Percentiles rank a stretch among this genome's conserved stretches.
Conservation (phyloP, 2,113 vertebrate genomes). For the Thomomys bottae region DNA sequence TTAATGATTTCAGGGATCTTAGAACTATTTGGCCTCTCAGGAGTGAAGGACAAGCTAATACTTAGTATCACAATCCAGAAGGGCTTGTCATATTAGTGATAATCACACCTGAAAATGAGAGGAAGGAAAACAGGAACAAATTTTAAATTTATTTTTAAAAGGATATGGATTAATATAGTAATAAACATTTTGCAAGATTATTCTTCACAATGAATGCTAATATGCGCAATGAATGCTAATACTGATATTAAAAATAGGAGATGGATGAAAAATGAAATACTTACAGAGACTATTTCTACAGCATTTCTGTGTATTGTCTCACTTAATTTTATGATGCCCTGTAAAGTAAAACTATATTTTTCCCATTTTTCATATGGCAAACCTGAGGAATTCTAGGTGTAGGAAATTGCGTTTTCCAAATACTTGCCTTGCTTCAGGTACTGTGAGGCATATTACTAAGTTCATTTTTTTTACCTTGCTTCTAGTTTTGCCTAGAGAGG, state of each 20-base stretch:
- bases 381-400: background rate
- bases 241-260: background rate
- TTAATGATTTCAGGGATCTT: slow-evolving; percentile 40
- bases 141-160: too few relatives aligned
- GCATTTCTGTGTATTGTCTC: background rate
- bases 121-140: background rate
- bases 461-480: background rate
- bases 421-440: background rate
- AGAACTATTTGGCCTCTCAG: background rate
- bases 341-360: background rate
- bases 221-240: too few relatives aligned
- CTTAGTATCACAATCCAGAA: slow-evolving; percentile 45
- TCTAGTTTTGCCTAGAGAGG: slow-evolving; percentile 33
- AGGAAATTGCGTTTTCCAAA: slow-evolving; percentile 27
- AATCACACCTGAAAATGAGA: slow-evolving; percentile 62
- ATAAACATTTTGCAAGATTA: too few relatives aligned
- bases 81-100: slow-evolving; percentile 32
- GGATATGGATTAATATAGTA: too few relatives aligned
- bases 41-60: slow-evolving; percentile 5
- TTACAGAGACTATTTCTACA: slow-evolving; percentile 22
- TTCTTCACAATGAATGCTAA: too few relatives aligned
- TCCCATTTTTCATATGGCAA: slow-evolving; percentile 18
- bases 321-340: slow-evolving; percentile 31
- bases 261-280: background rate
- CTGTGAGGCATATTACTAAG: background rate